phyloP scores from a whole-genome alignment of 1,140 invertebrate species.

The Drosophila pseudoananassae region DNA sequence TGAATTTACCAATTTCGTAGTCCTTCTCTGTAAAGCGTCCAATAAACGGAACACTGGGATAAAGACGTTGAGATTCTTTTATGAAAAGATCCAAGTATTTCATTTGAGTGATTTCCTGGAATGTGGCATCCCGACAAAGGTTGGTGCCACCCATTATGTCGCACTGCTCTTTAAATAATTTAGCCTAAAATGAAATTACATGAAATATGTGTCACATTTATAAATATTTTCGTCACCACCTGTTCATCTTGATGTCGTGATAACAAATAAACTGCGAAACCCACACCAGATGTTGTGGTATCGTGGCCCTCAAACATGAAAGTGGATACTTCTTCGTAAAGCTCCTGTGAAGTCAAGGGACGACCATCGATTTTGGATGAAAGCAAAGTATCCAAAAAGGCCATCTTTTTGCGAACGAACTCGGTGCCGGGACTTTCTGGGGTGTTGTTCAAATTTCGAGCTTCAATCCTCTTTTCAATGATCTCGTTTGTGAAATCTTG shows the following conservation, averaged over 20 bases:
- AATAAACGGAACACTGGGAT: conserved; percentile 89
- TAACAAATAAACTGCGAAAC: conserved; percentile 74
- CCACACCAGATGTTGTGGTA: conserved; percentile 83
- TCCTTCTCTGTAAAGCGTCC: conserved; percentile 84
- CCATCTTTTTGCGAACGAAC: conserved; percentile 66
- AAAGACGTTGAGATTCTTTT: conserved; percentile 87
- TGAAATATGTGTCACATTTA: not conserved
- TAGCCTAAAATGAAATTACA: conserved; percentile 73
- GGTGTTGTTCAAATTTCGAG: conserved; percentile 5
- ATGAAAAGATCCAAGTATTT: conserved; percentile 88
- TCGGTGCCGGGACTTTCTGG: conserved; percentile 21
- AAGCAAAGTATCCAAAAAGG: conserved; percentile 74
- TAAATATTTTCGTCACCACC: conserved; percentile 28
- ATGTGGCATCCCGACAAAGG: conserved; percentile 84
- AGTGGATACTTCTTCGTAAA: conserved; percentile 89
- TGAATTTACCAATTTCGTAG: conserved; percentile 60
- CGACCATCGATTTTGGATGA: conserved; percentile 85
- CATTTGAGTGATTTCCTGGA: conserved; percentile 87
- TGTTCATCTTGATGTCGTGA: conserved; percentile 79
- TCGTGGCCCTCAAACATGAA: conserved; percentile 89
- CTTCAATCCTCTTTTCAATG: conserved; percentile 64
- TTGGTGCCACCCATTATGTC: conserved; percentile 84
- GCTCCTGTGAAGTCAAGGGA: conserved; percentile 87
- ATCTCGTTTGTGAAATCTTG: conserved; percentile 74
- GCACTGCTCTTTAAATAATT: conserved; percentile 85